Evolutionary conservation across 2,888 invertebrate species (phyloP).

Genomic region (Troides oblongomaculatus): DNA sequence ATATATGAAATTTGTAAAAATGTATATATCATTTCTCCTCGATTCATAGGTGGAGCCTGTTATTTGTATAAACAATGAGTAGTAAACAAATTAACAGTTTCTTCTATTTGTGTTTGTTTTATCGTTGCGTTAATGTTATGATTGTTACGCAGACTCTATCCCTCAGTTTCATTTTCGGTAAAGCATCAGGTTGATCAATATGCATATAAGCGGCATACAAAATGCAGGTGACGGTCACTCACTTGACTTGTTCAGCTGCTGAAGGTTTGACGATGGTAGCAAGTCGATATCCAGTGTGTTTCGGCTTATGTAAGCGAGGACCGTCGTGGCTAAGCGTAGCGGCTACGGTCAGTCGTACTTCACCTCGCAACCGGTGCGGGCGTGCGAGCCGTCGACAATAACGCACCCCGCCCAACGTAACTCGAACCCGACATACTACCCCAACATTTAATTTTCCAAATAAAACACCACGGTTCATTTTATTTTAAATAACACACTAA

Average conservation of each 20-base stretch:
- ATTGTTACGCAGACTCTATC: neutral
- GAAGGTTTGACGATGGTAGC: constrained; percentile 44
- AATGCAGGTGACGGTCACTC: constrained; percentile 20
- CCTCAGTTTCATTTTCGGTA: neutral
- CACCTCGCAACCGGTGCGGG: constrained; percentile 53
- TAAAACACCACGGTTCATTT: neutral
- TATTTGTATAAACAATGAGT: no score
- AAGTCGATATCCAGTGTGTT: constrained; percentile 44
- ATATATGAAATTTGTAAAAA: no score
- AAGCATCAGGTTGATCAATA: neutral
- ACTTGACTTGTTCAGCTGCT: constrained; percentile 25
- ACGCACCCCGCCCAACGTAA: constrained; percentile 33
- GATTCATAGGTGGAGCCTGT: no score
- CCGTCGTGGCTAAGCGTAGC: constrained; percentile 33
- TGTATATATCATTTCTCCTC: no score
- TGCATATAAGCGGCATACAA: neutral
- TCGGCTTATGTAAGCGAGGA: constrained; percentile 47
- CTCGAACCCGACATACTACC: constrained; percentile 19
- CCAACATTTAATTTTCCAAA: neutral
- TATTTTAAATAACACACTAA: neutral
- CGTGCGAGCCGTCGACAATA: constrained; percentile 40
- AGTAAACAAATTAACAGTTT: no score
- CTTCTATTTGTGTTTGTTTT: no score
- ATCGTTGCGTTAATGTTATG: neutral
- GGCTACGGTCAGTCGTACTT: constrained; percentile 60